phyloP scores from a whole-genome alignment of 2,888 invertebrate genomes.

The Uloborus plumipes region DNA sequence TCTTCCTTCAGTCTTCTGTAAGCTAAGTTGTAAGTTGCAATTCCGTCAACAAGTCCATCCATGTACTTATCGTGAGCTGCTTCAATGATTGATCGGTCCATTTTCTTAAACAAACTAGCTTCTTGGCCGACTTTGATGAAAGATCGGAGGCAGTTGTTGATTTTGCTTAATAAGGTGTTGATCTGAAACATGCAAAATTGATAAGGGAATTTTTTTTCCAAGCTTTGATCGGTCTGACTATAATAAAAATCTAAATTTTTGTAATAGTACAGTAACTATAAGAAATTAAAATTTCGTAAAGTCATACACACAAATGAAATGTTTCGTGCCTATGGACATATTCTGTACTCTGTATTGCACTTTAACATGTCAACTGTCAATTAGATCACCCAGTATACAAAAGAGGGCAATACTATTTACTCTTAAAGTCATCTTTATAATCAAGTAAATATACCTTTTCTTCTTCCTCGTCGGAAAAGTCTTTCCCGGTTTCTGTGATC shows the following conservation, averaged over 20 bases:
- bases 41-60: constrained; percentile 21
- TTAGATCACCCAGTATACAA: too few relatives aligned
- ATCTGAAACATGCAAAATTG: constrained; percentile 9
- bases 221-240: too few relatives aligned
- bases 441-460: background rate
- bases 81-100: constrained; percentile 2
- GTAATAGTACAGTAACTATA: too few relatives aligned
- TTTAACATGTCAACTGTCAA: too few relatives aligned
- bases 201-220: too few relatives aligned
- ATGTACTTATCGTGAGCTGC: constrained; percentile 17
- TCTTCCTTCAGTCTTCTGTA: constrained; percentile 45
- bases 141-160: constrained; percentile 22
- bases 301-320: too few relatives aligned
- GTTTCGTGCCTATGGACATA: too few relatives aligned
- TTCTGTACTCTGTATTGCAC: too few relatives aligned
- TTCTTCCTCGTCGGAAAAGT: constrained; percentile 46
- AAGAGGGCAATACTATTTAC: too few relatives aligned
- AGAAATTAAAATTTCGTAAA: too few relatives aligned
- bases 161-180: background rate
- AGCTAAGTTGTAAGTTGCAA: constrained; percentile 40
- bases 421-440: too few relatives aligned
- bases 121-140: constrained; percentile 32
- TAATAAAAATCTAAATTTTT: too few relatives aligned
- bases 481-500: constrained; percentile 19
- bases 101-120: constrained; percentile 26